A percentile compares a stretch with the other conserved stretches of the same genome.
Evolutionary conservation across 2,888 invertebrate species (phyloP).

Genomic region (Xylocampa areola): DNA sequence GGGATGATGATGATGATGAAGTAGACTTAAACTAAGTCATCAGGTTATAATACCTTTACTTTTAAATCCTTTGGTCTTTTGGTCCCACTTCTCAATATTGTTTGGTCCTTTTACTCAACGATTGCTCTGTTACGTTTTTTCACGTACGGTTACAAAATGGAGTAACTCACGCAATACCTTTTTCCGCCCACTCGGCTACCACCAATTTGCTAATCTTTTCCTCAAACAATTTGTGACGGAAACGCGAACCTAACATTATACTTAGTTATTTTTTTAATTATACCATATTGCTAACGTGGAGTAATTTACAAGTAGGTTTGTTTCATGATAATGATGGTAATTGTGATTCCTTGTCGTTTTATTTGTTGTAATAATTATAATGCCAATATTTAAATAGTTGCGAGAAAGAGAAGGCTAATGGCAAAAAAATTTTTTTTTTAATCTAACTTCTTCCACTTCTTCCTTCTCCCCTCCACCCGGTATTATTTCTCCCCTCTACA

Average conservation of each 20-base stretch:
- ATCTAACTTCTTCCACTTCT: no score
- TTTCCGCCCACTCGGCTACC: slow-evolving; percentile 12
- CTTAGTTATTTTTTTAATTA: slow-evolving; percentile 28
- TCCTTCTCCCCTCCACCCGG: no score
- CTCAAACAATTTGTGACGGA: slow-evolving; percentile 2
- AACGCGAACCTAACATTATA: slow-evolving; percentile 2
- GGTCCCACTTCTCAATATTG: no score
- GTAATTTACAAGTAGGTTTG: neutral
- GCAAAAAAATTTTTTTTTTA: no score
- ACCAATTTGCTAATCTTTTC: slow-evolving; percentile 7
- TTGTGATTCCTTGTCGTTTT: no score
- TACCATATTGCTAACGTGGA: neutral
- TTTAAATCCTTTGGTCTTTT: neutral
- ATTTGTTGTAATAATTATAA: no score
- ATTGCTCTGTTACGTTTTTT: neutral
- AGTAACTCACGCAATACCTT: slow-evolving; percentile 24
- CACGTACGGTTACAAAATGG: neutral
- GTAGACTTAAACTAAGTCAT: no score
- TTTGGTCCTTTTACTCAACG: neutral
- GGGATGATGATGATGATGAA: no score
- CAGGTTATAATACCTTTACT: slow-evolving; percentile 1
- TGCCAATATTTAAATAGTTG: no score
- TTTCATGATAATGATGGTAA: no score
- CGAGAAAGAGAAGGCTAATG: no score
- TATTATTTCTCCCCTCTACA: no score